phyloP scores from a whole-genome alignment of 2,888 invertebrate species.

The Eulithis prunata region DNA sequence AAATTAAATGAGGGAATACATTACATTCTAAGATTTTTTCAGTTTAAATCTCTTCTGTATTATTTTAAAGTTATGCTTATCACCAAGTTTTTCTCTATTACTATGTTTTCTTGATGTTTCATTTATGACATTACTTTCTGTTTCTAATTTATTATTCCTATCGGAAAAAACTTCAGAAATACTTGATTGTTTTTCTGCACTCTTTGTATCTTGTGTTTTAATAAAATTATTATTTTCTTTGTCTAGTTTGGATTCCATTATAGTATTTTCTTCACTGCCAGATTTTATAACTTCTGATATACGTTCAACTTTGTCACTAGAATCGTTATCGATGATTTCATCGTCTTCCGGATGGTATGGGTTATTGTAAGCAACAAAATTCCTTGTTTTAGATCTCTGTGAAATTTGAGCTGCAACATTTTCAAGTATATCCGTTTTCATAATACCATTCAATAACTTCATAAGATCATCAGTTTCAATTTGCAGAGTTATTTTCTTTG shows the following conservation, averaged over 20 bases:
- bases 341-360: conserved; percentile 66
- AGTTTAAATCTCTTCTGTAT: conserved; percentile 43
- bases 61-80: conserved; percentile 33
- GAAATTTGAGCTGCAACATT: conserved; percentile 43
- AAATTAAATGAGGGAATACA: background rate
- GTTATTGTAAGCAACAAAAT: conserved; percentile 45
- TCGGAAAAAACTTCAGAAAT: conserved; percentile 14
- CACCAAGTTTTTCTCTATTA: conserved; percentile 7
- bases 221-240: conserved; percentile 51
- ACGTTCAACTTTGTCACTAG: conserved; percentile 3
- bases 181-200: conserved; percentile 42
- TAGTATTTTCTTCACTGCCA: background rate
- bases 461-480: conserved; percentile 52
- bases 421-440: conserved; percentile 41
- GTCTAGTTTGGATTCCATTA: conserved; percentile 40
- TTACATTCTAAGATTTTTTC: conserved; percentile 23
- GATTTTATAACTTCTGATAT: conserved; percentile 10
- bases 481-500: conserved; percentile 50
- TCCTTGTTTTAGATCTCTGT: conserved; percentile 30
- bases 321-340: conserved; percentile 15
- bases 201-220: conserved; percentile 33
- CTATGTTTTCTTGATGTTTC: conserved; percentile 6
- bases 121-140: background rate
- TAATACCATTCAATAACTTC: conserved; percentile 44
- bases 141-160: conserved; percentile 5